A percentile compares a stretch with the other conserved stretches of the same genome.
Conservation (phyloP, 2,888 invertebrate species). For the Aporophyla nigra region DNA sequence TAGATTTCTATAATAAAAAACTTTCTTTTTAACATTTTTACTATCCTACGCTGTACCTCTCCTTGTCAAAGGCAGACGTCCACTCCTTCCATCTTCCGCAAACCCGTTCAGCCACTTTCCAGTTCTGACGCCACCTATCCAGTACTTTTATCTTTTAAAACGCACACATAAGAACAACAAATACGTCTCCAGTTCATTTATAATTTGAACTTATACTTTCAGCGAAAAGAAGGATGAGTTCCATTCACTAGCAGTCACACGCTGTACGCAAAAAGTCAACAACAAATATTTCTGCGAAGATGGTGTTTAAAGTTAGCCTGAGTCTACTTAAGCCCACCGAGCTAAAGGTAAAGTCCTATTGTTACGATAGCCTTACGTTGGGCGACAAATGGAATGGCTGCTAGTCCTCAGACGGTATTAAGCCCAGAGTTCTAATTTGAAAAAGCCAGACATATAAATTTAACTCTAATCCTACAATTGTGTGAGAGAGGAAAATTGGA, state of each 20-base stretch:
- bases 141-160: neutral
- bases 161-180: neutral
- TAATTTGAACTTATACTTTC: neutral
- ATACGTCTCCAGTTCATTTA: neutral
- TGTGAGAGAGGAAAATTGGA: slow-evolving; percentile 87
- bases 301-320: slow-evolving; percentile 52
- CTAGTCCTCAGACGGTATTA: slow-evolving; percentile 83
- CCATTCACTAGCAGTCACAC: slow-evolving; percentile 37
- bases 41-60: neutral
- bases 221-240: slow-evolving; percentile 14
- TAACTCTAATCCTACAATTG: slow-evolving; percentile 87
- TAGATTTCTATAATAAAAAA: neutral
- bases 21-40: neutral
- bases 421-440: slow-evolving; percentile 86
- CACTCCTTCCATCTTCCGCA: neutral
- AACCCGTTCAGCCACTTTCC: neutral
- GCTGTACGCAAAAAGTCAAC: slow-evolving; percentile 37
- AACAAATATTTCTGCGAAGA: slow-evolving; percentile 52
- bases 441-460: slow-evolving; percentile 90
- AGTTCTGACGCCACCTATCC: neutral
- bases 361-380: slow-evolving; percentile 75
- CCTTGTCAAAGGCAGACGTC: neutral
- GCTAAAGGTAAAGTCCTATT: slow-evolving; percentile 72
- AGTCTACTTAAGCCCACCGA: slow-evolving; percentile 55
- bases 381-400: slow-evolving; percentile 80